Base-by-base conservation (phyloP, 2,888 invertebrate genomes). In the Perithous albicinctus region DNA sequence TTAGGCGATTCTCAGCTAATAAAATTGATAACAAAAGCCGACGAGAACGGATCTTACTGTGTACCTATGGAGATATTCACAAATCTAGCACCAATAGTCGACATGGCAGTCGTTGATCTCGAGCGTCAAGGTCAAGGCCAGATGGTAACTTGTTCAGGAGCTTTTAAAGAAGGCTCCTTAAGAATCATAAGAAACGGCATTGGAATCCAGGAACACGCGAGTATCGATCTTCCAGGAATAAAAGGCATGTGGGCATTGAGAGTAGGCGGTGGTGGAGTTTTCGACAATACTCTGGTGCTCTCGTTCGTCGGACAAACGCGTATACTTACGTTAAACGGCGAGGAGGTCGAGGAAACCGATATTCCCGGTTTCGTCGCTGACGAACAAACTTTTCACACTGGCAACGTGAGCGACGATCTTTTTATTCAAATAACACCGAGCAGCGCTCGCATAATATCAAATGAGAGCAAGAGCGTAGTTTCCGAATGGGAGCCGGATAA, bases 231-330 rank as follows among this genome's bases (percentile, higher is more conserved):
- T 87, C 97, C 98, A 4, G 99, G 99, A 70, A 99, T 99, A 85
- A 99, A 99, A 94, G 99, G 99, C 83, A 98, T 99, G 95, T 99
- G 99, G 99, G 97, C 99, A 0, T 94, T 99, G n/a, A 95, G 96
- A 89, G 94, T 97, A 8, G 95, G 95, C 32, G 95, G 95, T 38
- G 94, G 94, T 87, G 94, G 94, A 46, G 89, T 92, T 32, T 94
- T 94, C 87, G 98, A 99, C 92, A 98, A 99, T 91, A 98, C 98
- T 1, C 94, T 99, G 12, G 98, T 99, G 0, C 93, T 99, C 61
- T 96, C 99, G 1, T 99, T 99, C 93, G 98, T 99, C n/a, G 99
- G 98, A 4, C 98, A 99, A 90, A 99, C 99, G 0, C 95, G 98
- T 86, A 96, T 98, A 18, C 93, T 99, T 56, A 96, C 97, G 84